Evolutionary conservation across 2,113 vertebrate genomes (phyloP).

Genomic region (Cyprinodon brontotheroides): DNA sequence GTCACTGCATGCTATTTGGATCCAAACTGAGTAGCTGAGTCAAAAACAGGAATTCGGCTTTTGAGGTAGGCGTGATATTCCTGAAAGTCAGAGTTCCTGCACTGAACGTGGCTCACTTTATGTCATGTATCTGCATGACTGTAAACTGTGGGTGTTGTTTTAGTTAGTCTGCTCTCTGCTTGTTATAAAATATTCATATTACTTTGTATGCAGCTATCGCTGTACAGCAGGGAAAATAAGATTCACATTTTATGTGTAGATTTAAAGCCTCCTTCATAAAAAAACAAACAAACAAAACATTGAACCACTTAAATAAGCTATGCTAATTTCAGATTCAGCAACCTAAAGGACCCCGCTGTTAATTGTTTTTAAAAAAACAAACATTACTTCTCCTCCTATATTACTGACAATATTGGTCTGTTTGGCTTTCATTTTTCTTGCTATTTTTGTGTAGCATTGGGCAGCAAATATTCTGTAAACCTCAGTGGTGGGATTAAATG

Average conservation of each 20-base stretch:
- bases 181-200: slow-evolving; percentile 1
- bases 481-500: slow-evolving; percentile 66
- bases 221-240: background rate
- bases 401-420: slow-evolving; percentile 29
- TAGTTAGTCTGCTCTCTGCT: slow-evolving; percentile 10
- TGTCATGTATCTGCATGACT: background rate
- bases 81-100: slow-evolving; percentile 49
- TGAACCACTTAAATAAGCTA: slow-evolving; percentile 75
- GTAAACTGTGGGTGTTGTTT: slow-evolving; percentile 6
- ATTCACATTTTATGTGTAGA: slow-evolving; percentile 26
- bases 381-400: slow-evolving; percentile 24
- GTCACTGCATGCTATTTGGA: slow-evolving; percentile 58
- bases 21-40: slow-evolving; percentile 58
- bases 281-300: no score
- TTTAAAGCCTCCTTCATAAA: slow-evolving; percentile 29
- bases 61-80: slow-evolving; percentile 48
- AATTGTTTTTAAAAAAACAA: slow-evolving; percentile 24
- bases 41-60: slow-evolving; percentile 55
- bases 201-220: background rate
- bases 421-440: slow-evolving; percentile 18
- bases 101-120: background rate
- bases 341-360: slow-evolving; percentile 46
- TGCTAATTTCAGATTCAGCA: slow-evolving; percentile 75
- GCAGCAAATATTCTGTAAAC: slow-evolving; percentile 35
- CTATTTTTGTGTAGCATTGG: slow-evolving; percentile 38